These are phyloP conservation scores for Malacoraja senta DNA, from an alignment of 2,797 vertebrate genomes.

Conservation along the genomic window DNA sequence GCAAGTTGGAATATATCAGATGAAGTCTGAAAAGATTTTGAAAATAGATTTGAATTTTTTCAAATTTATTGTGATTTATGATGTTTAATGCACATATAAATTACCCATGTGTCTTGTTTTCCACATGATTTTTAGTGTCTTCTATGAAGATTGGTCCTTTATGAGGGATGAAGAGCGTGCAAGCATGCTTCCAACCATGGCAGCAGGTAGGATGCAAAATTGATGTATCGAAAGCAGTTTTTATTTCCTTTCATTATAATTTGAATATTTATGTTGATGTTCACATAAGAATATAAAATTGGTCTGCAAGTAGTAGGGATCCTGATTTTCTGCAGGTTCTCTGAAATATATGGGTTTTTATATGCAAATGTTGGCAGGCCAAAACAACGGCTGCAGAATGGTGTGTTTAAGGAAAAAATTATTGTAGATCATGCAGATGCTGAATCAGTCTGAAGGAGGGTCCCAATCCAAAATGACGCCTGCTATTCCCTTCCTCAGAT, in stretches of 20 bases:
- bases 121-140: slow-evolving; percentile 60
- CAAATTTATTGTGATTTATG: neutral
- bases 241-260: neutral
- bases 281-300: neutral
- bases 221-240: neutral
- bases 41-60: neutral
- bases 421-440: neutral
- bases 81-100: neutral
- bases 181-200: slow-evolving; percentile 96
- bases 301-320: neutral
- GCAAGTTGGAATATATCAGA: neutral
- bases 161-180: slow-evolving; percentile 88
- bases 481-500: no score
- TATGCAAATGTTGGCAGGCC: neutral
- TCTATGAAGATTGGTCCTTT: slow-evolving; percentile 97
- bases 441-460: no score
- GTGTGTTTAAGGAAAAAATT: neutral
- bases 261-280: neutral
- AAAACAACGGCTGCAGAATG: neutral
- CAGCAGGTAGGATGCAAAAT: slow-evolving; percentile 71
- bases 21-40: neutral
- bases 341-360: neutral
- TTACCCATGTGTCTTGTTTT: neutral
- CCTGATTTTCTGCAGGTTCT: neutral
- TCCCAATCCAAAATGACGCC: no score